Evolutionary conservation across 2,113 vertebrate species (phyloP).

Genomic region (Elgaria multicarinata): DNA sequence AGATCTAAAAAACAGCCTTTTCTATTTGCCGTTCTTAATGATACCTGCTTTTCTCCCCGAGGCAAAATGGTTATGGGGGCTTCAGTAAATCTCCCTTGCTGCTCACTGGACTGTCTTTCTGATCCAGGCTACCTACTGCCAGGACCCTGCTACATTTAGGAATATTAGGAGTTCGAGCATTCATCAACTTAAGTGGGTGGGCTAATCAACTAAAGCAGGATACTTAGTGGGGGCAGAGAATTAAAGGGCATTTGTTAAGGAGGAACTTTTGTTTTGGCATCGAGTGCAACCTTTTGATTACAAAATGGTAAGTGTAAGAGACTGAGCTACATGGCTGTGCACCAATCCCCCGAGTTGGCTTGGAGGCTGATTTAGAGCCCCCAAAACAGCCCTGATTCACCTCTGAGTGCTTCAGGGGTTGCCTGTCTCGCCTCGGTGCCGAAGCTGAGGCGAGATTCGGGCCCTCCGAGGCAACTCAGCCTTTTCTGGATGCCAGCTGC

Average conservation of each 20-base stretch:
- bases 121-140: slow-evolving; percentile 17
- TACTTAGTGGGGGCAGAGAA: neutral
- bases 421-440: too few relatives aligned
- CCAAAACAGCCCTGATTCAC: too few relatives aligned
- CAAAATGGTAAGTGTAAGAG: neutral
- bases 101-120: neutral
- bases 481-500: too few relatives aligned
- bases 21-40: slow-evolving; percentile 43
- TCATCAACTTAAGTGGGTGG: neutral
- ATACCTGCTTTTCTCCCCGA: slow-evolving; percentile 28
- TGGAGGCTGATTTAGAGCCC: too few relatives aligned
- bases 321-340: neutral
- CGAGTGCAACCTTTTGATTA: neutral
- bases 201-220: slow-evolving; percentile 2
- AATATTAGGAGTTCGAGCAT: neutral
- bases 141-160: slow-evolving; percentile 25
- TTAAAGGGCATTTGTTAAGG: neutral
- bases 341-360: too few relatives aligned
- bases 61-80: slow-evolving; percentile 25
- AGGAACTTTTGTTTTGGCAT: neutral
- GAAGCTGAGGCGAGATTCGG: too few relatives aligned
- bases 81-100: slow-evolving; percentile 15
- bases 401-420: too few relatives aligned
- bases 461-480: too few relatives aligned
- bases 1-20: slow-evolving; percentile 23